phyloP scores from a whole-genome alignment of 1,140 invertebrate species.

The Cheumatopsyche charites region DNA sequence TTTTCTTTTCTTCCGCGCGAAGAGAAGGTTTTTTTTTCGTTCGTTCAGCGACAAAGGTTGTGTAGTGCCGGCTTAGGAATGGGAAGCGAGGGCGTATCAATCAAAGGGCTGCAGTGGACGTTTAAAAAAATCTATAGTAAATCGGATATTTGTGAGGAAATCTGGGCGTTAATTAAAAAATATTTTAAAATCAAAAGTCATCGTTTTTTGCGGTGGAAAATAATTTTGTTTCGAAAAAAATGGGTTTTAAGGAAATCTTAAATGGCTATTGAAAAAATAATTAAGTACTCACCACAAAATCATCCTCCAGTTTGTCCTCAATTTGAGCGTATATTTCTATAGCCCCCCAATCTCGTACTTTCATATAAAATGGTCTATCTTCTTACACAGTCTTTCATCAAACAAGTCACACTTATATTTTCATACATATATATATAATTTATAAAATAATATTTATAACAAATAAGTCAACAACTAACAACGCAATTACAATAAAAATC shows the following conservation, averaged over 20 bases:
- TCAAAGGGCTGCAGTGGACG: slow-evolving; percentile 33
- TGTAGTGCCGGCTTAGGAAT: slow-evolving; percentile 10
- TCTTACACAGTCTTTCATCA: slow-evolving; percentile 14
- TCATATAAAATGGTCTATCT: slow-evolving; percentile 9
- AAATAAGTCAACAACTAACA: slow-evolving; percentile 49
- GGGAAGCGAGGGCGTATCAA: slow-evolving; percentile 22
- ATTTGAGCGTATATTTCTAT: slow-evolving; percentile 18
- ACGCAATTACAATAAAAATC: slow-evolving; percentile 45
- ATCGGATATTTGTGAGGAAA: too few species aligned
- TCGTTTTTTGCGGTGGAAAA: too few species aligned
- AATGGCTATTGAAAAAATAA: too few species aligned
- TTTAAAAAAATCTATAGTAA: neutral
- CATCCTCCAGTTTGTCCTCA: neutral
- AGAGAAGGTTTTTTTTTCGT: neutral
- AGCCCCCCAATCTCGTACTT: neutral
- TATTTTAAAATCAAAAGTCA: too few species aligned
- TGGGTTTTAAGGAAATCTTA: too few species aligned
- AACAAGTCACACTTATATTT: neutral
- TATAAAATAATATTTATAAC: slow-evolving; percentile 42
- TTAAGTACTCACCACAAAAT: slow-evolving; percentile 12
- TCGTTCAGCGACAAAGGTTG: slow-evolving; percentile 19
- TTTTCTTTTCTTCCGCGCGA: slow-evolving; percentile 25
- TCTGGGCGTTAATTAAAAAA: too few species aligned
- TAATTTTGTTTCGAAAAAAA: too few species aligned
- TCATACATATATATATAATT: slow-evolving; percentile 8